phyloP scores from a whole-genome alignment of 2,888 invertebrate genomes.

The Nymphalis c-album region DNA sequence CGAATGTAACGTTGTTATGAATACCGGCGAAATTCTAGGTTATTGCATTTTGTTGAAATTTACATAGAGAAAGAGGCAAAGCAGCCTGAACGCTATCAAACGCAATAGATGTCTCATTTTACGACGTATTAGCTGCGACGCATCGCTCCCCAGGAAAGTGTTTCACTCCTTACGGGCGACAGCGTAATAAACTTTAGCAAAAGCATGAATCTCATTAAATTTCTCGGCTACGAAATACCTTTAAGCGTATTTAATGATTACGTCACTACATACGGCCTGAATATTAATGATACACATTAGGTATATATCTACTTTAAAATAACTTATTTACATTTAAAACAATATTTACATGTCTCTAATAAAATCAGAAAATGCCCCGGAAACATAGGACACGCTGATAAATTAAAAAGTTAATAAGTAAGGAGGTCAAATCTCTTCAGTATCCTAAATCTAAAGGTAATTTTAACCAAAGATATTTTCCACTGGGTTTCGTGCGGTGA shows the following conservation, averaged over 20 bases:
- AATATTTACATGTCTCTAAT: too few relatives aligned
- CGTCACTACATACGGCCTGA: neutral
- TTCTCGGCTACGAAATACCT: conserved; percentile 10
- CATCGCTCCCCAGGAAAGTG: conserved; percentile 58
- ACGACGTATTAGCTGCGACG: conserved; percentile 55
- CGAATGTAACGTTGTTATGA: neutral
- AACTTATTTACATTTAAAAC: too few relatives aligned
- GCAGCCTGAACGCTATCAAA: conserved; percentile 51
- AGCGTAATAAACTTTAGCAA: conserved; percentile 54
- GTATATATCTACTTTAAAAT: too few relatives aligned
- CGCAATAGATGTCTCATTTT: conserved; percentile 65
- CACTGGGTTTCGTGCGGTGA: conserved; percentile 6
- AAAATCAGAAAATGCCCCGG: too few relatives aligned
- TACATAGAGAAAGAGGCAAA: conserved; percentile 8
- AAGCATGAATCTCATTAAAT: conserved; percentile 18
- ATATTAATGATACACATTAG: neutral
- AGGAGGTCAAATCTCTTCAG: neutral
- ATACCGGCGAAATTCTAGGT: neutral
- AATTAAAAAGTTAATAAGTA: neutral
- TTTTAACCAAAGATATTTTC: conserved; percentile 3
- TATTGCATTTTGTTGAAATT: conserved; percentile 11
- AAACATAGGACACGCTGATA: neutral
- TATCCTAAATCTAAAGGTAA: neutral
- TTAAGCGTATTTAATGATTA: neutral
- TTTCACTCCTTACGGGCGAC: conserved; percentile 52